Percentiles rank a stretch among this genome's conserved stretches.
Evolutionary conservation across 2,797 vertebrate genomes (phyloP).

Genomic region (Dromococcyx pavoninus): DNA sequence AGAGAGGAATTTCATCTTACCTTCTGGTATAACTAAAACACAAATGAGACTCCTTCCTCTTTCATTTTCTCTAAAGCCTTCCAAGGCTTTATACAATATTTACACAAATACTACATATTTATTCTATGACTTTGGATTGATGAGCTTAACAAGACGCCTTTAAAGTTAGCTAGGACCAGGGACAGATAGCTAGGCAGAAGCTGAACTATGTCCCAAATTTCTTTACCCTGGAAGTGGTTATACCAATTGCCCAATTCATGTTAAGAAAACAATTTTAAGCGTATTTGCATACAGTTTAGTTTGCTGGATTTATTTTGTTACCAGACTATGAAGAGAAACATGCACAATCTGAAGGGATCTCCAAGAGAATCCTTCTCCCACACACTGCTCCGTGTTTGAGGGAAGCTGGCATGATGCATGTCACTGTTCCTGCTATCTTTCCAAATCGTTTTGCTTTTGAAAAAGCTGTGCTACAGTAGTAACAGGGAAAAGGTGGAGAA

Average conservation of each 20-base stretch:
- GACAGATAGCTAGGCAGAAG: not conserved
- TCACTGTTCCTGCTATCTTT: not conserved
- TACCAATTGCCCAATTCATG: not conserved
- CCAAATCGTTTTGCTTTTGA: not conserved
- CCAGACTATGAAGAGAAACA: not conserved
- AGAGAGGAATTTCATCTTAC: not conserved
- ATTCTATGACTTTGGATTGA: not conserved
- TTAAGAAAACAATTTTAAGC: not conserved
- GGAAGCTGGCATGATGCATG: not conserved
- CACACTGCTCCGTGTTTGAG: fast-evolving
- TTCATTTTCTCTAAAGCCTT: not conserved
- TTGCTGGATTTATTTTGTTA: not conserved
- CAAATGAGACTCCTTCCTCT: not conserved
- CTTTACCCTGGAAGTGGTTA: not conserved
- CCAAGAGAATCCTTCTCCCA: not conserved
- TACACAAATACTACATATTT: not conserved
- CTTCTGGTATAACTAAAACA: not conserved
- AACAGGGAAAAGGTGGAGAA: not conserved
- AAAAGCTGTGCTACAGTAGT: not conserved
- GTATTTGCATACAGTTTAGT: not conserved
- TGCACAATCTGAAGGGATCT: not conserved
- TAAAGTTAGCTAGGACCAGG: not conserved
- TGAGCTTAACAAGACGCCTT: not conserved
- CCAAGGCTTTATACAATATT: not conserved
- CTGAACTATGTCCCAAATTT: not conserved